Base-by-base conservation (phyloP, 2,888 invertebrate genomes). In the Desoria tigrina region DNA sequence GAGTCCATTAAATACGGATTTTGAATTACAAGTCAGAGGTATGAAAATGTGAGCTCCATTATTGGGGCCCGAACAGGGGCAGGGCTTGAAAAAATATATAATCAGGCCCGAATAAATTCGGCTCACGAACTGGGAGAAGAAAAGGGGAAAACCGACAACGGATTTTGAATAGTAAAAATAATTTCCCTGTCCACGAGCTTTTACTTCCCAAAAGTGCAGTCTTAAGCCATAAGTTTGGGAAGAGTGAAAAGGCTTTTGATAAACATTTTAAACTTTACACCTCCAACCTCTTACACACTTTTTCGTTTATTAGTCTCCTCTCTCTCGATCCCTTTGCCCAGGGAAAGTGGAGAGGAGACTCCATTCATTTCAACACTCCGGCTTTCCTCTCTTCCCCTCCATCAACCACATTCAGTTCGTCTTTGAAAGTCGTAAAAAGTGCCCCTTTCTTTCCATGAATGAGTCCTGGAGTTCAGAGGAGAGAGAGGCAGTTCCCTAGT, bases 201-300 rank as follows among this genome's bases (percentile, higher is more conserved):
- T 21, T 45, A 45, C n/a, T 32, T 32, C 32, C 32, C 4, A 32
- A 32, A 11, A 32, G 32, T 32, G 32, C 6, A 32, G 32, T 32
- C 6, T 32, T 32, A 32, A 32, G 32, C 32, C 32, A 32, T 32
- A 32, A 32, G 32, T 32, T 18, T 45, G 45, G 45, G 9, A 39
- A 16, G 39, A 45, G 45, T 45, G 45, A 45, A 45, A 51, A 51
- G 27, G n/a, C 55, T 55, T 28, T 55, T 55, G 28, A 55, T 55
- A 55, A 55, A 55, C 55, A 55, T 55, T 55, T 55, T 55, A 55
- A 55, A 55, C 55, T 55, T 55, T 26, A n/a, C 32, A 55, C 55
- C 27, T 26, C 28, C 18, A 9, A 11, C 55, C 16, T 28, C 24
- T n/a, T 28, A n/a, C 28, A 28, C 23, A 14, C 14, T 14, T 27